phyloP scores from a whole-genome alignment of 2,888 invertebrate species.

The Scaeva pyrastri region DNA sequence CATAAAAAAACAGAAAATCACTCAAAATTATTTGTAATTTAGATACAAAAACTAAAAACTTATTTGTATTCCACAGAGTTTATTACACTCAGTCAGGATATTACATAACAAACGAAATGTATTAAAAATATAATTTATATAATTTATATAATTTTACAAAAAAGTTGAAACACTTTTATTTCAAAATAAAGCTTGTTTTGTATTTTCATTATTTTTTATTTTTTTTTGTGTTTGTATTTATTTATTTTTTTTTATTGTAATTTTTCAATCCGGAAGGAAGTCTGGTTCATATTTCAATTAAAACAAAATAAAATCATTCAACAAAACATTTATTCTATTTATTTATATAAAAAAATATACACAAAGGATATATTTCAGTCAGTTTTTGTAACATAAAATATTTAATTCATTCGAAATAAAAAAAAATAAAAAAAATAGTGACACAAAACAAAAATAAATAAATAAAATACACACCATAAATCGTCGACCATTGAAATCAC shows the following conservation, averaged over 20 bases:
- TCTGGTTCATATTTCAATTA: constrained; percentile 33
- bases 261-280: constrained; percentile 28
- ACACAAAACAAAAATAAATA: too few relatives aligned
- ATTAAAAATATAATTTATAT: too few relatives aligned
- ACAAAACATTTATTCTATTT: constrained; percentile 8
- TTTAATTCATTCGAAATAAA: constrained; percentile 30
- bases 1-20: too few relatives aligned
- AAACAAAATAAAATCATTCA: constrained; percentile 17
- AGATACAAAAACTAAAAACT: too few relatives aligned
- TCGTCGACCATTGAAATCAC: constrained; percentile 50
- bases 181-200: too few relatives aligned
- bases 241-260: not conserved
- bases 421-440: not conserved
- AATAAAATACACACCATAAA: not conserved
- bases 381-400: constrained; percentile 32
- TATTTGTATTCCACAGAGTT: too few relatives aligned
- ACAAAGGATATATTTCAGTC: not conserved
- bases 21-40: too few relatives aligned
- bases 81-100: too few relatives aligned
- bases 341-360: not conserved
- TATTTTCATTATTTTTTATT: too few relatives aligned
- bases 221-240: not conserved
- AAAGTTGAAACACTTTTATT: too few relatives aligned
- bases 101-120: too few relatives aligned
- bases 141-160: too few relatives aligned